Base-by-base conservation (phyloP, 2,797 vertebrate genomes). In the Sebastes oblongus region DNA sequence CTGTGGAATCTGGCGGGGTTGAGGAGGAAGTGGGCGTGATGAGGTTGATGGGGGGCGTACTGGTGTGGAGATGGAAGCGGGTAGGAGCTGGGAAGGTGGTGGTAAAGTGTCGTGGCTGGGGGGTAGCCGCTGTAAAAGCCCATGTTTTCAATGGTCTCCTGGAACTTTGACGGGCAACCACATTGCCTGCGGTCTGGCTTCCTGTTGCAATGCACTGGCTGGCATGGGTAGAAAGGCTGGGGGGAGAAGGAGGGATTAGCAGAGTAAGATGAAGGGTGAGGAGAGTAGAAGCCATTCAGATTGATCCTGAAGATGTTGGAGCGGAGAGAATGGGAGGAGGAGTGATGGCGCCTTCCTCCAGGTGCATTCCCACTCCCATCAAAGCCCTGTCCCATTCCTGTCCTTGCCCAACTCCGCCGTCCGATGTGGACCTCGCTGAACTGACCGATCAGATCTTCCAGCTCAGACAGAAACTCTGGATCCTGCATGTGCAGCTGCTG, bases 221-320 rank as follows among this genome's bases (percentile, higher is more conserved):
- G 98, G 86, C 97, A 95, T 7, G 98, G 95, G 84, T 97, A 98
- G 75, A 97, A 97, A 6, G 97, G 96, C 73, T 98, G 98, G 1
- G 95, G 85, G 10, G 97, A 94, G 88, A 92, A 92, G 32, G 94
- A 86, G 32, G 91, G 84, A 39, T 84, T 88, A 2, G 88, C 4
- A 2, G 93, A 46, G 59, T 94, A 94, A 8, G 93, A 66, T 2
- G 97, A 95, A 1, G 98, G 97, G 75, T 98, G 98, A 71, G 96
- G 96, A 0, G 98, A 97, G 90, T 99, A 99, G 93, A 97, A 99
- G 81, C 98, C 98, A 36, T 98, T 99, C 86, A 99, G 97, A 72
- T 99, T 99, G 89, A 99, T 98, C 70, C 98, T 95, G 89, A 99
- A 99, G 86, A 99, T 98, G 73, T 98, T 97, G 30, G 98, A 97